Evolutionary conservation across 2,888 invertebrate genomes (phyloP), one percentile per base, ranked within the genome.

Genomic region (Rotaria socialis): DNA sequence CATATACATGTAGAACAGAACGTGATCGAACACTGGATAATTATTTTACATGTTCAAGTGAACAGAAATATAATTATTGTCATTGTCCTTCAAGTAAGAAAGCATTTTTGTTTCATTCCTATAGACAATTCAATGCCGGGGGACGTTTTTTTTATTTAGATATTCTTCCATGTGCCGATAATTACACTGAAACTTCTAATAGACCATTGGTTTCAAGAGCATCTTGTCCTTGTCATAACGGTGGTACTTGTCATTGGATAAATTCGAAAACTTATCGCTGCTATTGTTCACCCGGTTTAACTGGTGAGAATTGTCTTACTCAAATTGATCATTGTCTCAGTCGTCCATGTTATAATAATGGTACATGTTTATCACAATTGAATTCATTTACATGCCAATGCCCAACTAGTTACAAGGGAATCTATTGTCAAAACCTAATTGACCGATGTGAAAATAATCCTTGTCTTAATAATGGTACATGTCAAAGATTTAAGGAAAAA

Each of bases 81-180:
- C 22, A 80, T 24, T 80, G 75, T 47, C 75, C 75, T 80, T 80
- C 75, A 80, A 43, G 75, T 80, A 80, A 43, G 67, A 80, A 35
- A 35, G 2, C 35, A 35, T 35, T 35, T 2, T 35, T 1, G 1
- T 35, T 35, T 35, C 35, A 35, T 35, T 35, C 52, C 52, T 3
- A 11, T 52, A 52, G 52, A 52, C 52, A 52, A 14, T 35, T 35
- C 35, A 35, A 35, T 50, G 14, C 14, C 4, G 14, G 14, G 14
- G 14, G 14, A 50, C 8, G 50, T 11, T 11, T 50, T 67, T 5
- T 35, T 27, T 27, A 35, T 35, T 11, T 67, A 67, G 67, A 67
- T 35, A 67, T 67, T 0, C 10, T 67, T 35, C 35, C 67, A 27
- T 67, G 67, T 35, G 6, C 67, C 10, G 67, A 67, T 67, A 67